These are phyloP conservation scores for Thamnophis elegans DNA, from an alignment of 2,797 vertebrate genomes.

Conservation along the genomic window DNA sequence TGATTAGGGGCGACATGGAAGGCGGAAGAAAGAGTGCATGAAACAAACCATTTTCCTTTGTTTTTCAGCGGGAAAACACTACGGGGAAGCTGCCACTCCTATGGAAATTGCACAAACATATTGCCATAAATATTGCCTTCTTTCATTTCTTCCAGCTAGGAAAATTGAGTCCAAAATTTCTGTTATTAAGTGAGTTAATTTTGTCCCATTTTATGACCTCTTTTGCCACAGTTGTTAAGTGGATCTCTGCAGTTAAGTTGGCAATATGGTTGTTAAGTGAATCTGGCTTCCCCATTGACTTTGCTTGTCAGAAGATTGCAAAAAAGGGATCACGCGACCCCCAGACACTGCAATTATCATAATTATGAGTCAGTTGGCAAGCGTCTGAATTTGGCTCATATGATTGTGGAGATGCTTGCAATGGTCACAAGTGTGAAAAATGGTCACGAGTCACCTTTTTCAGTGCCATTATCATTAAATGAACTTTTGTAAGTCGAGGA, in stretches of 20 bases:
- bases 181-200: background rate
- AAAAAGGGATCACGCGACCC: background rate
- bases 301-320: background rate
- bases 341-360: fast-evolving
- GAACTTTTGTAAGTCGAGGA: background rate
- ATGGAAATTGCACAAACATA: background rate
- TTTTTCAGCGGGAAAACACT: background rate
- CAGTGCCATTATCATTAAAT: background rate
- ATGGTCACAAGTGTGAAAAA: background rate
- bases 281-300: background rate
- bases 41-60: conserved; percentile 14
- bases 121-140: background rate
- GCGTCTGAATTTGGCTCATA: background rate
- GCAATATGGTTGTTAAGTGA: background rate
- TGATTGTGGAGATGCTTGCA: background rate
- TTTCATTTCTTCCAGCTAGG: background rate
- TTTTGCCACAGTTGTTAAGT: background rate
- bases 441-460: background rate
- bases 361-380: background rate
- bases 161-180: background rate
- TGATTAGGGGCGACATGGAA: conserved; percentile 41
- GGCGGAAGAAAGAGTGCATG: background rate
- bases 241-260: background rate
- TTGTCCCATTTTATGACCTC: background rate
- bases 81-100: background rate